Evolutionary conservation across 2,113 vertebrate species (phyloP), one percentile per base, ranked within the genome.

Genomic region (Jacana jacana): DNA sequence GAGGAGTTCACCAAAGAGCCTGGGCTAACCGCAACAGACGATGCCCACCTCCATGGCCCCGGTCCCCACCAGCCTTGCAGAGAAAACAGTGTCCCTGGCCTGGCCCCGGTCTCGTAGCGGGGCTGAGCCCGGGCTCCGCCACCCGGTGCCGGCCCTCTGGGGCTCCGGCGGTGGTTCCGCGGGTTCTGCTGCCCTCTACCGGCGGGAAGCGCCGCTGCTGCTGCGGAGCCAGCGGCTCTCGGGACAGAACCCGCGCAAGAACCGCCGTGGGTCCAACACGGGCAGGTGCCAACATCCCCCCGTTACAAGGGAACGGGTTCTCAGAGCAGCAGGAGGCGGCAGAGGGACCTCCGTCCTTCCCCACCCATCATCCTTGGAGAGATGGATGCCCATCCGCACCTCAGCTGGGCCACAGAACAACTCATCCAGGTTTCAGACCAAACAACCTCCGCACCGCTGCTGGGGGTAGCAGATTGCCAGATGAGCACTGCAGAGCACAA

Each of bases 101-200:
- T 27, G 1, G 18, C 7, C 4, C 9, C 7, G 5, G 3, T n/a
- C 52, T 4, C 51, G 2, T 28, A 2, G 39, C 19, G 30, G 48
- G 25, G 46, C 60, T 7, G 31, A 40, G 3, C 17, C 28, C 4
- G 51, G 3, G 4, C 24, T 9, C 17, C 4, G 22, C 40, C 10
- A 10, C 40, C 40, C 10, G 40, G 40, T 13, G 10, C 40, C 40
- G 40, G 40, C 40, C 40, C 40, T 10, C 13, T 40, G 40, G 40
- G 40, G 37, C 44, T 71, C 30, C 22, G 37, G 46, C 23, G 39
- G 12, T 63, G 0, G 93, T 97, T 91, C 65, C 48, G 24, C 52
- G 95, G 93, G 16, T 82, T 97, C 87, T 97, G 96, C 91, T 81
- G 95, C 96, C 94, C 95, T 28, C 97, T 97, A 6, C 51, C 5